Evolutionary conservation across 2,888 invertebrate species (phyloP).

Genomic region (Gibbula magus): DNA sequence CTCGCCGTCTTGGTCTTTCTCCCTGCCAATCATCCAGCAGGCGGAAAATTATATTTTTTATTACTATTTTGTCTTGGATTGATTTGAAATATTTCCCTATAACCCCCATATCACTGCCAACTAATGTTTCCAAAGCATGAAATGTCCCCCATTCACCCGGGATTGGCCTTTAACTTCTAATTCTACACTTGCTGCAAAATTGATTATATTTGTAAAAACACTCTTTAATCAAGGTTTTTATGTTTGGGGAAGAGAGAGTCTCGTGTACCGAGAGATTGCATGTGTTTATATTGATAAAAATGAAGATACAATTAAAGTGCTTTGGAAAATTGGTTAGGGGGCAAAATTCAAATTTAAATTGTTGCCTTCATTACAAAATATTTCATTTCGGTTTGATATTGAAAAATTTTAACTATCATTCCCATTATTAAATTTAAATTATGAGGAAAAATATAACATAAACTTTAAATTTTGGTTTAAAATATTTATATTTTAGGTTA

Average conservation of each 20-base stretch:
- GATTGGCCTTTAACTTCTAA: neutral
- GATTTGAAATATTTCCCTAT: slow-evolving; percentile 2
- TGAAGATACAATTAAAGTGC: neutral
- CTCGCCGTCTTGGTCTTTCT: neutral
- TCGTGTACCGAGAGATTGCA: too few species aligned
- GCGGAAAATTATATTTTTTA: slow-evolving; percentile 15
- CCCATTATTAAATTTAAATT: too few species aligned
- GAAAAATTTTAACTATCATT: too few species aligned
- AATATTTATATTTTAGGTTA: too few species aligned
- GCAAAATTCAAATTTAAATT: neutral
- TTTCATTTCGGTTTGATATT: too few species aligned
- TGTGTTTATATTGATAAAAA: too few species aligned
- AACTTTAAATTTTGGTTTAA: too few species aligned
- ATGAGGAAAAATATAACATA: too few species aligned
- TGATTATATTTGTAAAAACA: too few species aligned
- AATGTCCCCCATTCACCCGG: neutral
- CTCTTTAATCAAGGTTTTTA: too few species aligned
- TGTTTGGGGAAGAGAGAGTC: too few species aligned
- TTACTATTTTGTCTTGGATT: slow-evolving; percentile 8
- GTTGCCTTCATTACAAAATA: neutral
- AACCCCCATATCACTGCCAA: neutral
- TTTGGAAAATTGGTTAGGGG: neutral
- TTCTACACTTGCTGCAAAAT: too few species aligned
- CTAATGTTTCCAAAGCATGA: slow-evolving; percentile 5
- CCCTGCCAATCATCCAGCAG: neutral